Evolutionary conservation across 2,113 vertebrate genomes (phyloP).

Genomic region (Eupsittula cactorum): DNA sequence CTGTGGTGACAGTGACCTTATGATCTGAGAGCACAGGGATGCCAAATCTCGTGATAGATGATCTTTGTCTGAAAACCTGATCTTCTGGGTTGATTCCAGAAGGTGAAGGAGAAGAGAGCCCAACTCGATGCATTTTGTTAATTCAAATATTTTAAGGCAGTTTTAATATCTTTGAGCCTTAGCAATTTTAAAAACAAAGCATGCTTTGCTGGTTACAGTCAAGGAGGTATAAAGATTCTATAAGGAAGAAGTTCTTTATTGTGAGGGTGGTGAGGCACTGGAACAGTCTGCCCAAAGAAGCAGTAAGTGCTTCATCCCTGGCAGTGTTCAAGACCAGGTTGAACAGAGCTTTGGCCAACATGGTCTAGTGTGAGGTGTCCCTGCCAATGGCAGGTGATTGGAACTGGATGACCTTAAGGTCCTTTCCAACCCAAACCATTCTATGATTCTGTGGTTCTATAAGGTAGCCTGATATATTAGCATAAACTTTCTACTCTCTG

Average conservation of each 20-base stretch:
- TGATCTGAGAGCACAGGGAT: background rate
- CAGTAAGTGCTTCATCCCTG: background rate
- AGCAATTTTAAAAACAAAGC: background rate
- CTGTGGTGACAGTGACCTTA: background rate
- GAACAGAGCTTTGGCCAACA: background rate
- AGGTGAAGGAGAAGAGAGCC: background rate
- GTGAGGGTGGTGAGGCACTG: background rate
- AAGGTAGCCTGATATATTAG: background rate
- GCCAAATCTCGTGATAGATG: slow-evolving; percentile 1
- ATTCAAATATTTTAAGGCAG: background rate
- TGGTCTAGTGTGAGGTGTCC: background rate
- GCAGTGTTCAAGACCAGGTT: background rate
- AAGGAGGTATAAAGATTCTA: background rate
- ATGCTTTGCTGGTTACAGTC: background rate
- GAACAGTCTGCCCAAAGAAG: background rate
- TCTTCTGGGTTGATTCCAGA: background rate
- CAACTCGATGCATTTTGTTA: background rate
- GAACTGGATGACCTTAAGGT: background rate
- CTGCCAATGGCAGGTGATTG: background rate
- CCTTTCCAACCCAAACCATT: background rate
- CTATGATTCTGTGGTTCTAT: background rate
- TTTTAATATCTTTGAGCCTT: background rate
- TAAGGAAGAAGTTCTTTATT: background rate
- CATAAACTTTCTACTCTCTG: background rate
- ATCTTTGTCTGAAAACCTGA: background rate